Conservation (phyloP, 2,113 vertebrate genomes). For the Aramus guarauna region DNA sequence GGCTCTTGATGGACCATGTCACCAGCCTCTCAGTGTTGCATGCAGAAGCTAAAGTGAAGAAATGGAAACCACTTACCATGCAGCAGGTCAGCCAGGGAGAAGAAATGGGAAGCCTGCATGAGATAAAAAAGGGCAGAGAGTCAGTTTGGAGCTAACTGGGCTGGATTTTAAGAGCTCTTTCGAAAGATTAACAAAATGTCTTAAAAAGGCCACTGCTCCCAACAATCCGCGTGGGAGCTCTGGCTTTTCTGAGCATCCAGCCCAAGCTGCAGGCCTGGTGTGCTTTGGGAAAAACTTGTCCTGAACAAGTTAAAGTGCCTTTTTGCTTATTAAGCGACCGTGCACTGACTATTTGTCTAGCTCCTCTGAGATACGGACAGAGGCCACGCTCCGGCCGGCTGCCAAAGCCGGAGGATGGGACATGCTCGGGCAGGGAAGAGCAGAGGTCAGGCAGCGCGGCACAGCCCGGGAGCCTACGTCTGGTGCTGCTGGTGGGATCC, state of each 20-base stretch:
- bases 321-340: neutral
- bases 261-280: too few relatives aligned
- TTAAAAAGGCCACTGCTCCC: neutral
- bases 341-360: fast-evolving
- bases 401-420: neutral
- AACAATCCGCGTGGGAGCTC: fast-evolving
- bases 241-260: neutral
- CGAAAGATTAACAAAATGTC: neutral
- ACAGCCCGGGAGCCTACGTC: fast-evolving
- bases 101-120: neutral
- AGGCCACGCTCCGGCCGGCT: fast-evolving
- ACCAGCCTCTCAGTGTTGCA: neutral
- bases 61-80: neutral
- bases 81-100: neutral
- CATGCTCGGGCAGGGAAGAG: fast-evolving
- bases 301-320: neutral
- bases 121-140: neutral
- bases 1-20: neutral
- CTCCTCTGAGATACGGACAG: neutral
- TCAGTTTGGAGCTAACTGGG: neutral
- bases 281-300: neutral
- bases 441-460: fast-evolving
- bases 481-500: neutral
- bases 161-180: neutral
- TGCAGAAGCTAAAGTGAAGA: neutral